These are phyloP conservation scores for Lethrus apterus DNA, from an alignment of 1,140 invertebrate genomes.

Conservation along the genomic window DNA sequence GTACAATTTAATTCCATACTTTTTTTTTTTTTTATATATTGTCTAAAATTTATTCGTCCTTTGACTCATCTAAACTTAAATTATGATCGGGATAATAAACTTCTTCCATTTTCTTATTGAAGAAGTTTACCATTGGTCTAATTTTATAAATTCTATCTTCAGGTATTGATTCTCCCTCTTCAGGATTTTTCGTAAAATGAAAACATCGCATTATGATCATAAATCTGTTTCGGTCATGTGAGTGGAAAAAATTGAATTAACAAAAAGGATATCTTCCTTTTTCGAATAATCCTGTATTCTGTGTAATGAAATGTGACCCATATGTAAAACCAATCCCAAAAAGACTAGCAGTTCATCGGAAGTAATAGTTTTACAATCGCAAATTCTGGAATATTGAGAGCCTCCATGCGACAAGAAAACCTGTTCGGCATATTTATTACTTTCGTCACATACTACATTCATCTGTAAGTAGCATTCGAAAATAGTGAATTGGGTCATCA, in stretches of 20 bases:
- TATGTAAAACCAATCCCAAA: slow-evolving; percentile 5
- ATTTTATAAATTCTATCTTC: slow-evolving; percentile 14
- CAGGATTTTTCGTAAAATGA: slow-evolving; percentile 9
- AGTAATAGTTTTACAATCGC: not conserved
- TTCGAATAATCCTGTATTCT: slow-evolving; percentile 16
- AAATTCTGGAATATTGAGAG: not conserved
- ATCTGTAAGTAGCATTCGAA: no score
- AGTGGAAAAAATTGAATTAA: not conserved
- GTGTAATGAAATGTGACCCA: slow-evolving; percentile 5
- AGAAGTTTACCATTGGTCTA: slow-evolving; percentile 21
- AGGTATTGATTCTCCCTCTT: slow-evolving; percentile 4
- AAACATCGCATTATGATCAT: slow-evolving; percentile 7
- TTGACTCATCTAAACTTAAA: slow-evolving; percentile 20
- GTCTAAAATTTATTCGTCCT: slow-evolving; percentile 8
- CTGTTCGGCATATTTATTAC: no score
- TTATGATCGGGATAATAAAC: slow-evolving; percentile 19
- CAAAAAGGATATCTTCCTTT: slow-evolving; percentile 10
- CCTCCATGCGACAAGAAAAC: no score
- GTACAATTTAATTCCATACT: slow-evolving; percentile 1
- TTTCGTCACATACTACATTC: no score
- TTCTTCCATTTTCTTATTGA: slow-evolving; percentile 22
- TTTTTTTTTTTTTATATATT: slow-evolving; percentile 14
- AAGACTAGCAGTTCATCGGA: not conserved
- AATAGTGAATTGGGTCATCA: no score
- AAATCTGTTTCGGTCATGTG: slow-evolving; percentile 13